Percentiles rank a stretch among this genome's conserved stretches.
These are phyloP conservation scores for Drosophila merina DNA, from an alignment of 2,888 invertebrate genomes.

Conservation along the genomic window DNA sequence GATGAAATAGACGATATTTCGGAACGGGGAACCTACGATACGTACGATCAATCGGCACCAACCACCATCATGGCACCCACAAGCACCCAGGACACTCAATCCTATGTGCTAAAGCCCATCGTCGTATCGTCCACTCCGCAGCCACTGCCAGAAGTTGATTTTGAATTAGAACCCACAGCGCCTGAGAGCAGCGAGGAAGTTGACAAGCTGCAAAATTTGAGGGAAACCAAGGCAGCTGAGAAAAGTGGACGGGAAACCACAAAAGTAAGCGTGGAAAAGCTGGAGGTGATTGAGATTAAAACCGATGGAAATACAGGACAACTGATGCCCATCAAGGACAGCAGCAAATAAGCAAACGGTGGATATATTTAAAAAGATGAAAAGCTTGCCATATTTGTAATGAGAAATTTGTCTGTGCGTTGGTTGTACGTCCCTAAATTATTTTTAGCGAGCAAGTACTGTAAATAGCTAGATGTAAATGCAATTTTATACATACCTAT, in stretches of 20 bases:
- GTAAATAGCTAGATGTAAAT: conserved; percentile 69
- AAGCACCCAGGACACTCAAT: conserved; percentile 46
- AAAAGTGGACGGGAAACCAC: conserved; percentile 56
- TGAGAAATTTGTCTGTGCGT: conserved; percentile 54
- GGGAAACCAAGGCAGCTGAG: conserved; percentile 53
- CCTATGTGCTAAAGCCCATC: conserved; percentile 79
- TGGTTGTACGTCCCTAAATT: conserved; percentile 59
- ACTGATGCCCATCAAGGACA: conserved; percentile 75
- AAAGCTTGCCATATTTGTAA: conserved; percentile 73
- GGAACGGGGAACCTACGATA: conserved; percentile 75
- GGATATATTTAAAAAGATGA: conserved; percentile 9
- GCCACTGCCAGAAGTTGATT: conserved; percentile 32
- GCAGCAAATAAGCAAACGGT: conserved; percentile 24
- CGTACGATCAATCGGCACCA: conserved; percentile 60
- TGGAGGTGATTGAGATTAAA: conserved; percentile 84
- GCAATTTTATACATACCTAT: conserved; percentile 53
- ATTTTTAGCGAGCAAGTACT: conserved; percentile 68
- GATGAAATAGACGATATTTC: conserved; percentile 81
- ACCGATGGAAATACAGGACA: conserved; percentile 83
- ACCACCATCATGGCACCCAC: conserved; percentile 60
- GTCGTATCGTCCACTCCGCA: conserved; percentile 80
- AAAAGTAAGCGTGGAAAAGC: conserved; percentile 82
- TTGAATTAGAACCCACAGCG: conserved; percentile 34
- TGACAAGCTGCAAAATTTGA: conserved; percentile 57
- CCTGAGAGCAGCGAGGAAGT: conserved; percentile 45